These are phyloP conservation scores for Ceratina japonica DNA, from an alignment of 1,140 invertebrate species.

Conservation along the genomic window DNA sequence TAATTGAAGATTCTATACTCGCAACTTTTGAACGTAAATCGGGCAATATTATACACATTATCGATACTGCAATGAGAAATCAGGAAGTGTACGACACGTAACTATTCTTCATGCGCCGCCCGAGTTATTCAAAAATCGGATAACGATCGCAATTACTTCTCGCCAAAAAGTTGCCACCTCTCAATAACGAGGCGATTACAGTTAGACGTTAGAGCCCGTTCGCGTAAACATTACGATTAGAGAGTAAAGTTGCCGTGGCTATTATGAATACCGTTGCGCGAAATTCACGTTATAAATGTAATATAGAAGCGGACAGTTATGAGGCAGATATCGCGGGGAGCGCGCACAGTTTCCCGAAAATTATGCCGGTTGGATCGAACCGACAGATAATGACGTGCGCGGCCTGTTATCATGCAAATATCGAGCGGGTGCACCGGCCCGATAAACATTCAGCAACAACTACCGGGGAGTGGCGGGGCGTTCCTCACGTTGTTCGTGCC, in stretches of 20 bases:
- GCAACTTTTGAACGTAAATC: no score
- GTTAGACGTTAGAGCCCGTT: background rate
- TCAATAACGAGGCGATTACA: background rate
- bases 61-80: no score
- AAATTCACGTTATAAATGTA: constrained; percentile 7
- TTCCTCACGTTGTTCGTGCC: constrained; percentile 26
- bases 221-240: background rate
- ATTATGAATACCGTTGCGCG: background rate
- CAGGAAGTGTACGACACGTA: no score
- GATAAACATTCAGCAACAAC: constrained; percentile 42
- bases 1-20: no score
- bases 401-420: constrained; percentile 59
- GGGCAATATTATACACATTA: no score
- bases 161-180: no score
- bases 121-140: no score
- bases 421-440: constrained; percentile 8
- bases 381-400: constrained; percentile 39
- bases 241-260: no score
- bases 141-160: no score
- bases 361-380: constrained; percentile 11
- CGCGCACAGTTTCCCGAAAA: constrained; percentile 1
- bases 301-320: background rate
- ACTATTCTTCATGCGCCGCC: no score
- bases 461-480: constrained; percentile 47
- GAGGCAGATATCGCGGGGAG: background rate